Evolutionary conservation across 2,888 invertebrate species (phyloP), one percentile per base, ranked within the genome.

Genomic region (Lypha dubia): DNA sequence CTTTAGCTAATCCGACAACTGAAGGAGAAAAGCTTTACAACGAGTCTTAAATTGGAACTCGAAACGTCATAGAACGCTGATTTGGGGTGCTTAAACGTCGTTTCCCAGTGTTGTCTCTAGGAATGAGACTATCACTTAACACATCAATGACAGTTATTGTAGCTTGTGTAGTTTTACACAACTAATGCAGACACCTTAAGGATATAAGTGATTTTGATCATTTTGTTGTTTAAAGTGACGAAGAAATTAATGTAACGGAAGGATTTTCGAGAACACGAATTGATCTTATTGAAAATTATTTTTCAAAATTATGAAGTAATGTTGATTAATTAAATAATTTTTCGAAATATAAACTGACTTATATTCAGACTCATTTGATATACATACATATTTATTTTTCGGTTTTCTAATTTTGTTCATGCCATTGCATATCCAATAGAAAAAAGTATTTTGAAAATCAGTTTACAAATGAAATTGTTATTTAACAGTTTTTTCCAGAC

Each of bases 41-140:
- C 28, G 79, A 79, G 53, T 68, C 82, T 11, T 56, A 73, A 49
- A 83, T 83, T 62, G 62, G 81, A 46, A 80, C 76, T 5, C 38
- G 80, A 51, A 85, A 84, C 73, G 41, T 49, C 11, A 49, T 86
- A 15, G 84, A 85, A 56, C 51, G 80, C n/a, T 41, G 49, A 2
- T 86, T 60, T 79, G 83, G 86, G 20, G 77, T 83, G 1, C 65
- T 76, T 60, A 85, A 83, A 41, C 46, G 82, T 17, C 70, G 83
- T 15, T 86, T 84, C 79, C 85, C 85, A 11, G 62, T 84, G 24
- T 53, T 85, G 9, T 17, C 63, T 1, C 17, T 79, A 20, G 79
- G n/a, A n/a, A n/a, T n/a, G n/a, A 56, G 79, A 44, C 4, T 73
- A 17, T 32, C 32, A 15, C 7, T 65, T 32, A n/a, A n/a, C 20